Percentiles rank a stretch among this genome's conserved stretches.
Conservation (phyloP, 2,113 vertebrate species). For the Phyllostomus hastatus region DNA sequence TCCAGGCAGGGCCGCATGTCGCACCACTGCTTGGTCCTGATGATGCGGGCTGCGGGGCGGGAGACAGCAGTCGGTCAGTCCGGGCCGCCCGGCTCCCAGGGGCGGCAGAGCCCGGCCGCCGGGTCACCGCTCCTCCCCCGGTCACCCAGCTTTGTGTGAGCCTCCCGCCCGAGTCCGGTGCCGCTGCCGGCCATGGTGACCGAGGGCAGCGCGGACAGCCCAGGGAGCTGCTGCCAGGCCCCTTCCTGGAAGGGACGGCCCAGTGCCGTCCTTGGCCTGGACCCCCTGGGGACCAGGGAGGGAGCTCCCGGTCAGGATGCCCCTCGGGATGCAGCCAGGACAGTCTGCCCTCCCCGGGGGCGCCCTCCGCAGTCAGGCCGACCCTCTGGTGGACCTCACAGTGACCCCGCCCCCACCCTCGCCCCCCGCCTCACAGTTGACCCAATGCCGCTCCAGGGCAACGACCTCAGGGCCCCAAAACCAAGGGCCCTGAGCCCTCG, state of each 20-base stretch:
- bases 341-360: rapidly evolving
- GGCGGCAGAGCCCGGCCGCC: rapidly evolving
- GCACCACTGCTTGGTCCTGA: slow-evolving; percentile 98
- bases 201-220: rapidly evolving
- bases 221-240: rapidly evolving
- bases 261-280: neutral
- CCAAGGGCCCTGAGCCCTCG: neutral
- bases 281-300: rapidly evolving
- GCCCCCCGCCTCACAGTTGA: neutral
- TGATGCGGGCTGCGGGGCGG: slow-evolving; percentile 90
- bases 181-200: rapidly evolving
- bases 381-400: rapidly evolving
- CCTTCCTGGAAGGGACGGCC: rapidly evolving
- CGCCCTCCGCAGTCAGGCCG: rapidly evolving
- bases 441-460: rapidly evolving
- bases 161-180: rapidly evolving
- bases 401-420: rapidly evolving
- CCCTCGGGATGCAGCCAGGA: rapidly evolving
- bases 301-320: rapidly evolving
- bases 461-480: neutral
- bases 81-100: rapidly evolving
- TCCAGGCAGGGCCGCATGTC: slow-evolving; percentile 99
- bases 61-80: neutral
- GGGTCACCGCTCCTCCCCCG: rapidly evolving
- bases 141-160: rapidly evolving